Percentiles rank a stretch among this genome's conserved stretches.
Conservation (phyloP, 2,113 vertebrate genomes). For the Strix aluco region DNA sequence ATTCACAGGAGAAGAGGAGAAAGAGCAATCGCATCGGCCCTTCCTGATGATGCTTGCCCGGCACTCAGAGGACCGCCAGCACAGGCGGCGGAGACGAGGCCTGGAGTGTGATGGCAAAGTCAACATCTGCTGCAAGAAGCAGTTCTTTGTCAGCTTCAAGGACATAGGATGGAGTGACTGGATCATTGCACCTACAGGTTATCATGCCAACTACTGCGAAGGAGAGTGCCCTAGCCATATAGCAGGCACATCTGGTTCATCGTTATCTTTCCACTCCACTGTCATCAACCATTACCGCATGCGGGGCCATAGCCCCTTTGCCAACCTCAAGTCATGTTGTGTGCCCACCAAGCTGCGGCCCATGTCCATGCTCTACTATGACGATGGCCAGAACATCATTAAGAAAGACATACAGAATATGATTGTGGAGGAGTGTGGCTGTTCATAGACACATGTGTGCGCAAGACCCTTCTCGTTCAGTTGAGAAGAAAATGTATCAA, state of each 20-base stretch:
- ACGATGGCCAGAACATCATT: conserved; percentile 96
- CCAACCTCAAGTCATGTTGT: conserved; percentile 94
- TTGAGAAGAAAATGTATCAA: conserved; percentile 23
- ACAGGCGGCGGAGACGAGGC: conserved; percentile 86
- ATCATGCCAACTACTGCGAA: conserved; percentile 98
- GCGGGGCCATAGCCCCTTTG: conserved; percentile 91
- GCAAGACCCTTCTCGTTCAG: background rate
- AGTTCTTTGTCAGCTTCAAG: conserved; percentile 97
- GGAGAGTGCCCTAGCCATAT: conserved; percentile 95
- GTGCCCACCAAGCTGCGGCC: conserved; percentile 96
- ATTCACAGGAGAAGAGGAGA: conserved; percentile 78
- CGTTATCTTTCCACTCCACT: conserved; percentile 94
- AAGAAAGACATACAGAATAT: conserved; percentile 99
- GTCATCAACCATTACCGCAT: conserved; percentile 98
- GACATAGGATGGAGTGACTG: conserved; percentile 99
- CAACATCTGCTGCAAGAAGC: conserved; percentile 95
- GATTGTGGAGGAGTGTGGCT: conserved; percentile 98
- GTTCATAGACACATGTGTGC: conserved; percentile 77
- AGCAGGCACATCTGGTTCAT: conserved; percentile 90
- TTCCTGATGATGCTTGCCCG: conserved; percentile 94
- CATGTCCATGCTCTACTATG: conserved; percentile 99
- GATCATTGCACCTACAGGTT: conserved; percentile 96
- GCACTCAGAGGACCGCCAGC: conserved; percentile 81
- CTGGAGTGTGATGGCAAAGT: conserved; percentile 96
- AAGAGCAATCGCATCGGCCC: conserved; percentile 92